phyloP scores from a whole-genome alignment of 2,113 vertebrate species.

The Cyprinodon tularosa region DNA sequence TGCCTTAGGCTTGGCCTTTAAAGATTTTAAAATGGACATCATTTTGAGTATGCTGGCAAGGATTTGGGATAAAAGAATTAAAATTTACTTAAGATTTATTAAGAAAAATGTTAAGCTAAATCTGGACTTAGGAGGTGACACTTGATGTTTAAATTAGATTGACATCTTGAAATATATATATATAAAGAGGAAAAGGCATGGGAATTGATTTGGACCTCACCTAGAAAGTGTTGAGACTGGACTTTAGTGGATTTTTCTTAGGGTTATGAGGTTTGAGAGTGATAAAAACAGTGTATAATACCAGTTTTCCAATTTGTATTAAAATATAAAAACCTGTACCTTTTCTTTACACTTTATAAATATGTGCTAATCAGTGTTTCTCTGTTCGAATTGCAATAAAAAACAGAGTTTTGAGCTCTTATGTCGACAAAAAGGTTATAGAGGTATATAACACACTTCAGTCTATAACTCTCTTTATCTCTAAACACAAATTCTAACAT shows the following conservation, averaged over 20 bases:
- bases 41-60: neutral
- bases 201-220: neutral
- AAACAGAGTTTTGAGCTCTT: no score
- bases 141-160: neutral
- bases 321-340: neutral
- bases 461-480: neutral
- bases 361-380: neutral
- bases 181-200: neutral
- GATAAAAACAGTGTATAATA: neutral
- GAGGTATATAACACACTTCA: neutral
- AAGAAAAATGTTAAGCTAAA: neutral
- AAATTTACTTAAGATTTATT: no score
- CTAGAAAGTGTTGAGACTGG: no score
- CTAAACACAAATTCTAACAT: neutral
- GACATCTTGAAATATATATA: no score
- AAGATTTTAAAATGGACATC: neutral
- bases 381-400: neutral
- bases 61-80: no score
- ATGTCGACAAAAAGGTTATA: neutral
- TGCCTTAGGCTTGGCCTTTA: neutral
- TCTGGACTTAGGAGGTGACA: neutral
- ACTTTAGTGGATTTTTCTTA: neutral
- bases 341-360: neutral
- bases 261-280: neutral
- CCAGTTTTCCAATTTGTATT: neutral